Conservation (phyloP, 2,113 vertebrate species). For the Procavia capensis region DNA sequence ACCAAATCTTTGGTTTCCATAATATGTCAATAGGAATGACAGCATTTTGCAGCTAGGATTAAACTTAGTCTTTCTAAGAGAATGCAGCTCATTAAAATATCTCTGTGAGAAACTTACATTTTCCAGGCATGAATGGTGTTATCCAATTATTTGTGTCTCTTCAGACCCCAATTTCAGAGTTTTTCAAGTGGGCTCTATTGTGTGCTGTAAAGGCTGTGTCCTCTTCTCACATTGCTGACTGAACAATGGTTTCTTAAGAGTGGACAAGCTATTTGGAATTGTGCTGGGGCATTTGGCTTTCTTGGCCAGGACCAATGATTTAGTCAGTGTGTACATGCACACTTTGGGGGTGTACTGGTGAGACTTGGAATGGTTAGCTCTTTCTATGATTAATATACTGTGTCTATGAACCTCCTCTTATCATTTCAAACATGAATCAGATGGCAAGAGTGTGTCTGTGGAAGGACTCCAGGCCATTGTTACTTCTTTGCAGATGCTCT, state of each 20-base stretch:
- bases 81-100: constrained; percentile 60
- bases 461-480: not conserved
- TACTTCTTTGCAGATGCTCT: not conserved
- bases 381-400: not conserved
- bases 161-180: constrained; percentile 29
- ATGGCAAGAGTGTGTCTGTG: not conserved
- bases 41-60: constrained; percentile 42
- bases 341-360: not conserved
- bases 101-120: constrained; percentile 45
- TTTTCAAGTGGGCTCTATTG: constrained; percentile 18
- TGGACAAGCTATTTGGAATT: not conserved
- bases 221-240: not conserved
- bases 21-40: not conserved
- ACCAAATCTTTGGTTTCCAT: not conserved
- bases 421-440: not conserved
- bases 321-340: not conserved
- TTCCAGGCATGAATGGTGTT: constrained; percentile 42
- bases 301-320: not conserved
- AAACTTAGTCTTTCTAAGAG: constrained; percentile 28
- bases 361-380: constrained; percentile 44
- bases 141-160: constrained; percentile 16
- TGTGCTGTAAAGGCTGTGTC: not conserved
- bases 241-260: not conserved
- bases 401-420: not conserved
- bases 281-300: constrained; percentile 22